Conservation (phyloP, 2,888 invertebrate species). For the Aphodius granarius region DNA sequence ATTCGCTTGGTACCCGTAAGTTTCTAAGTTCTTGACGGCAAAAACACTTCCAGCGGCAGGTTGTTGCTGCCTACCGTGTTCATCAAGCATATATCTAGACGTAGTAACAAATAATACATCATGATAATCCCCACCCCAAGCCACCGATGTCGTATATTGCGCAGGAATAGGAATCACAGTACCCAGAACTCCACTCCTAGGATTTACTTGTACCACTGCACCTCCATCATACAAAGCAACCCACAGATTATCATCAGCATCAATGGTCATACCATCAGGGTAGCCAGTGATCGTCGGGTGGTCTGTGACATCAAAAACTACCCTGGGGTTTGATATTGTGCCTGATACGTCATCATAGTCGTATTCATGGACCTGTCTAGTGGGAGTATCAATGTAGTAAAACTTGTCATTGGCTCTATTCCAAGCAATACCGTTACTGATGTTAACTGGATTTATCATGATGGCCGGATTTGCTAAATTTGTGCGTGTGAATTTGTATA, state of each 20-base stretch:
- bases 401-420: slow-evolving; percentile 67
- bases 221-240: slow-evolving; percentile 67
- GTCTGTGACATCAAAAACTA: slow-evolving; percentile 40
- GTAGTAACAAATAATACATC: slow-evolving; percentile 67
- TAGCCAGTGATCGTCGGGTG: slow-evolving; percentile 26
- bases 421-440: slow-evolving; percentile 85
- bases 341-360: slow-evolving; percentile 66
- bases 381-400: slow-evolving; percentile 78
- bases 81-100: slow-evolving; percentile 46
- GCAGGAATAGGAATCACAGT: slow-evolving; percentile 58
- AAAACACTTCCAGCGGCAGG: slow-evolving; percentile 55
- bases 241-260: slow-evolving; percentile 77
- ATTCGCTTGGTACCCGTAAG: slow-evolving; percentile 43
- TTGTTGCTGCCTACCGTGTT: slow-evolving; percentile 43
- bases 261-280: slow-evolving; percentile 72
- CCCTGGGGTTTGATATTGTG: slow-evolving; percentile 49
- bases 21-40: slow-evolving; percentile 44
- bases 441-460: slow-evolving; percentile 56
- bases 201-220: slow-evolving; percentile 61
- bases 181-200: slow-evolving; percentile 54
- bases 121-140: slow-evolving; percentile 64
- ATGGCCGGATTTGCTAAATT: slow-evolving; percentile 41
- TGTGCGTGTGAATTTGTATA: slow-evolving; percentile 60
- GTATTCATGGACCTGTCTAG: slow-evolving; percentile 67
- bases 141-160: slow-evolving; percentile 62